Percentiles rank a stretch among this genome's conserved stretches.
Conservation (phyloP, 2,888 invertebrate species). For the Muschampia staudingeri region DNA sequence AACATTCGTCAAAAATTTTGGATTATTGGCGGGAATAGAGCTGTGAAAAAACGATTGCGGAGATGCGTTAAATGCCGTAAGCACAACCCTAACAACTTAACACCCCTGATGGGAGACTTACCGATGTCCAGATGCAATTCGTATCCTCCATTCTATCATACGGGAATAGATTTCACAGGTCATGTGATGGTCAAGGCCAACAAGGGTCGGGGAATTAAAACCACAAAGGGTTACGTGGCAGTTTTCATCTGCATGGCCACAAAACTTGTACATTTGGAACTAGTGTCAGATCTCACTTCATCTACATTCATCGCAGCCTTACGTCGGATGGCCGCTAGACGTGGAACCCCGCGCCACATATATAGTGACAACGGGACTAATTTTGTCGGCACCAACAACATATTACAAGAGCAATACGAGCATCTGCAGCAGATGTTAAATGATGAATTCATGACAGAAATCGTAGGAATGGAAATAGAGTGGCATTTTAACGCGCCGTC, state of each 20-base stretch:
- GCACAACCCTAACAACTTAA: constrained; percentile 41
- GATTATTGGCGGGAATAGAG: constrained; percentile 54
- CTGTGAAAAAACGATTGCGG: constrained; percentile 44
- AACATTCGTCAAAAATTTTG: constrained; percentile 58
- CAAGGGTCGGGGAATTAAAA: background rate
- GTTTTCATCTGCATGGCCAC: background rate
- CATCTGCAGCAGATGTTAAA: too few relatives aligned
- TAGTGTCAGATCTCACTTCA: constrained; percentile 16
- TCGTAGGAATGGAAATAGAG: background rate
- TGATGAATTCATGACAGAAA: too few relatives aligned
- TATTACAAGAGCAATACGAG: too few relatives aligned
- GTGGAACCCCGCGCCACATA: constrained; percentile 14
- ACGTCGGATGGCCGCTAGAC: background rate
- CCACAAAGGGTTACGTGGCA: background rate
- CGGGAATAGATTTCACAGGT: too few relatives aligned
- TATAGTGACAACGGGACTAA: constrained; percentile 30
- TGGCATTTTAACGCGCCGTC: background rate
- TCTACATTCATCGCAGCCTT: too few relatives aligned
- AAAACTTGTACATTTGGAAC: background rate
- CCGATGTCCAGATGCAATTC: constrained; percentile 47
- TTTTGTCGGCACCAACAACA: constrained; percentile 17
- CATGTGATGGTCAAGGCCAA: constrained; percentile 7
- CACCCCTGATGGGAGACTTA: constrained; percentile 64
- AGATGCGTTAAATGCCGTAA: constrained; percentile 56
- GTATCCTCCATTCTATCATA: too few relatives aligned